These are phyloP conservation scores for Aelia acuminata DNA, from an alignment of 2,888 invertebrate species.

Conservation along the genomic window DNA sequence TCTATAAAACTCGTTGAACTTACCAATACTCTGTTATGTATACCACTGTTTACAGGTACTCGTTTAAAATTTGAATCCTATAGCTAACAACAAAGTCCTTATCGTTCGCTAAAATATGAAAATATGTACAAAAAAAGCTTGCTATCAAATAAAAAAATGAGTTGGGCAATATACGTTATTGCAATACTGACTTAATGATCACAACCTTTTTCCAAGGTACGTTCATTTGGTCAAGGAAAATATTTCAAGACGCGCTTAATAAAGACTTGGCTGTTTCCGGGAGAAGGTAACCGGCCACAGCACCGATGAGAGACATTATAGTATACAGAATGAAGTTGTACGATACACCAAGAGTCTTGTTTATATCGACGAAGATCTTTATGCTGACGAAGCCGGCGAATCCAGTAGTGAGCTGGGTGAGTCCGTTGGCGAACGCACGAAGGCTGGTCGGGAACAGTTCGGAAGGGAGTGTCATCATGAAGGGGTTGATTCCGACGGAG, in stretches of 20 bases:
- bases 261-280: constrained; percentile 16
- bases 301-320: not conserved
- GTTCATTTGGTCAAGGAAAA: not conserved
- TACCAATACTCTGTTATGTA: too few relatives aligned
- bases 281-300: not conserved
- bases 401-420: not conserved
- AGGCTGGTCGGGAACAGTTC: constrained; percentile 9
- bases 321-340: not conserved
- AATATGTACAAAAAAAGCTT: not conserved
- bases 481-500: constrained; percentile 8
- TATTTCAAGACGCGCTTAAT: not conserved
- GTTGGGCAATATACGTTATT: not conserved
- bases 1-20: too few relatives aligned
- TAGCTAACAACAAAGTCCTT: not conserved
- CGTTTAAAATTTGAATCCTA: not conserved
- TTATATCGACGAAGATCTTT: constrained; percentile 7
- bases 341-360: not conserved
- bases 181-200: not conserved
- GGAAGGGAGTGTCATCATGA: not conserved
- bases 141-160: not conserved
- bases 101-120: not conserved
- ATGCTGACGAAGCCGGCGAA: not conserved
- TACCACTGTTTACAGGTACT: not conserved
- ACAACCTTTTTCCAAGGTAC: not conserved
- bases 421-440: constrained; percentile 9